Evolutionary conservation across 2,113 vertebrate species (phyloP), one percentile per base, ranked within the genome.

Genomic region (Numenius arquata): DNA sequence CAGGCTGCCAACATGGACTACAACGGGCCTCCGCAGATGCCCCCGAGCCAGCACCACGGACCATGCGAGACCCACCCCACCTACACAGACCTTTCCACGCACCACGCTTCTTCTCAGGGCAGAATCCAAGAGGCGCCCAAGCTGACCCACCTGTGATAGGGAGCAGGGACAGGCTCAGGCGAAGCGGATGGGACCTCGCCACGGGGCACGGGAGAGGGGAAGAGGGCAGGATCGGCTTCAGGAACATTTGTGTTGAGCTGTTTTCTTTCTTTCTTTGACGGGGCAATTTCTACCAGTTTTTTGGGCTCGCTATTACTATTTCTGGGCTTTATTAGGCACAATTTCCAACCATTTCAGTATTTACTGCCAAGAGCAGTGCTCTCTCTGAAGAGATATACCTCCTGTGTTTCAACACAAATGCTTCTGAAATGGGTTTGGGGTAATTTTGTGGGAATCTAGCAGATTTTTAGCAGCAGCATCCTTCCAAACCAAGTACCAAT

Each of bases 101-200:
- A 99, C 98, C 99, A 99, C 88, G 96, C 96, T 38, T 98, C 98
- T 98, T 98, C 99, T 99, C 99, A 99, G 99, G 99, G 99, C 99
- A 99, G 99, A 99, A 99, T 99, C 98, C 99, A 99, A 98, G 99
- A 99, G 98, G 99, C 99, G 96, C 99, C 99, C 98, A 99, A 99
- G 97, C 98, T 99, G 98, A 99, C 99, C 97, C 99, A 99, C 98
- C 99, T 99, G 99, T 99, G 99, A 99, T 98, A 97, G 97, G 96
- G 56, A 77, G 68, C 50, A 22, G 48, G 62, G 84, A 55, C 41
- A 45, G 67, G 72, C 75, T 59, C 66, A 58, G 17, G 85, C 32
- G 43, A 73, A 85, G 73, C 63, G 12, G 52, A 76, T n/a, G 74
- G 75, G 52, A 90, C 29, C 74, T 63, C 59, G 2, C 58, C 45